Percentiles rank a stretch among this genome's conserved stretches.
These are phyloP conservation scores for Lipophrys pholis DNA, from an alignment of 2,113 vertebrate species.

Conservation along the genomic window DNA sequence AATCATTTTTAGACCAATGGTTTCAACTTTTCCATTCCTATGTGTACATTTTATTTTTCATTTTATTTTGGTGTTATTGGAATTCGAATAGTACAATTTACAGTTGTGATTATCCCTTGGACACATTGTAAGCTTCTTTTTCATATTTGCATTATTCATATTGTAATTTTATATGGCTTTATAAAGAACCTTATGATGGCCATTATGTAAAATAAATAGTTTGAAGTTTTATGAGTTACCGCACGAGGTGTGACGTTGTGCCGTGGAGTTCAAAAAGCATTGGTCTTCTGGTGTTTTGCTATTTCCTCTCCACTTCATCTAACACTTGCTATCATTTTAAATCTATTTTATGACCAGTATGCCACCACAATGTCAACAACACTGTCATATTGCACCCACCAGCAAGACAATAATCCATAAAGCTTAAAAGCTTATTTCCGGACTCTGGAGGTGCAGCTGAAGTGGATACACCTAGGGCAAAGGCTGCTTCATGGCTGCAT, in stretches of 20 bases:
- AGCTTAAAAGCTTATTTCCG: conserved; percentile 59
- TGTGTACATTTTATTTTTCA: no score
- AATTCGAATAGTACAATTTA: no score
- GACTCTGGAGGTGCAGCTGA: conserved; percentile 15
- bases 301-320: conserved; percentile 23
- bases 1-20: neutral
- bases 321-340: conserved; percentile 28
- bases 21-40: neutral
- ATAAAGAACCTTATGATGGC: no score
- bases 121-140: no score
- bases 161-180: no score
- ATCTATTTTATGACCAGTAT: conserved; percentile 51
- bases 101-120: no score
- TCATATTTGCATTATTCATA: no score
- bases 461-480: conserved; percentile 23
- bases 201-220: no score
- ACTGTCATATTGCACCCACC: conserved; percentile 24
- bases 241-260: neutral
- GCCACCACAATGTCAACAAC: conserved; percentile 11
- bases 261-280: conserved; percentile 2
- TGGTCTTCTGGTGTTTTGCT: neutral
- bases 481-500: conserved; percentile 16
- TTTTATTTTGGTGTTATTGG: no score
- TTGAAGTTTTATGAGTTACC: neutral
- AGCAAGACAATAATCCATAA: conserved; percentile 57